A percentile compares a stretch with the other conserved stretches of the same genome.
phyloP scores from a whole-genome alignment of 2,113 vertebrate species.

The Cheirogaleus medius region DNA sequence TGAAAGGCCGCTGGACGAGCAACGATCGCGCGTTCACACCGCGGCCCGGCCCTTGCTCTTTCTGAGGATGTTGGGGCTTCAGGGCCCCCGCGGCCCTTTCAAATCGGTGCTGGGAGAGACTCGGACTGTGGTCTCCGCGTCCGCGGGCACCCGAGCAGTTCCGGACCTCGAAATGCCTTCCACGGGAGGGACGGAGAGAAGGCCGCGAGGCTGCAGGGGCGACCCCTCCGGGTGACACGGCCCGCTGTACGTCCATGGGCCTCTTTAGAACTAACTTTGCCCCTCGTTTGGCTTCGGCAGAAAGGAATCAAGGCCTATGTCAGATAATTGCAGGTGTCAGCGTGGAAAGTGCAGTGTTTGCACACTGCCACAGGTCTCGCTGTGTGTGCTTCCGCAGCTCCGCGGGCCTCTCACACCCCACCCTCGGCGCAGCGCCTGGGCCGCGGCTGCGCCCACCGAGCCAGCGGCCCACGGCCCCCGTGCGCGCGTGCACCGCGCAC shows the following conservation, averaged over 20 bases:
- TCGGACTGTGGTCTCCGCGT: not conserved
- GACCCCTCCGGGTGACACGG: not conserved
- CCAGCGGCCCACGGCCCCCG: rapidly evolving
- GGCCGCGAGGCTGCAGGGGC: not conserved
- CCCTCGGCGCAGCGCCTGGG: not conserved
- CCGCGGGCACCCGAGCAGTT: not conserved
- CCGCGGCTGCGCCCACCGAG: rapidly evolving
- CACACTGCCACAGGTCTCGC: conserved; percentile 71
- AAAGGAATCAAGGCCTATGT: conserved; percentile 77
- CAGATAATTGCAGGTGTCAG: conserved; percentile 80
- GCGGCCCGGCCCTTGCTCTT: not conserved
- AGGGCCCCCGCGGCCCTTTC: not conserved
- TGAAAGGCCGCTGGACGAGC: not conserved
- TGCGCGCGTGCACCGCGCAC: not conserved
- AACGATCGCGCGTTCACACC: rapidly evolving
- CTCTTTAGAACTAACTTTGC: conserved; percentile 59
- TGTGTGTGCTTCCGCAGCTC: not conserved
- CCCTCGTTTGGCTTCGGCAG: conserved; percentile 70
- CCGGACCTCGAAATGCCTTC: not conserved
- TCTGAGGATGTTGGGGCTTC: not conserved
- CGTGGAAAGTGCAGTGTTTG: conserved; percentile 79
- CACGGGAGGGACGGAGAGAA: rapidly evolving
- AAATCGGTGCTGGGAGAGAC: not conserved
- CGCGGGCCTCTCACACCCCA: not conserved
- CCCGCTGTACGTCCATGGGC: conserved; percentile 46